These are phyloP conservation scores for Antitype chi DNA, from an alignment of 2,888 invertebrate species.

Conservation along the genomic window DNA sequence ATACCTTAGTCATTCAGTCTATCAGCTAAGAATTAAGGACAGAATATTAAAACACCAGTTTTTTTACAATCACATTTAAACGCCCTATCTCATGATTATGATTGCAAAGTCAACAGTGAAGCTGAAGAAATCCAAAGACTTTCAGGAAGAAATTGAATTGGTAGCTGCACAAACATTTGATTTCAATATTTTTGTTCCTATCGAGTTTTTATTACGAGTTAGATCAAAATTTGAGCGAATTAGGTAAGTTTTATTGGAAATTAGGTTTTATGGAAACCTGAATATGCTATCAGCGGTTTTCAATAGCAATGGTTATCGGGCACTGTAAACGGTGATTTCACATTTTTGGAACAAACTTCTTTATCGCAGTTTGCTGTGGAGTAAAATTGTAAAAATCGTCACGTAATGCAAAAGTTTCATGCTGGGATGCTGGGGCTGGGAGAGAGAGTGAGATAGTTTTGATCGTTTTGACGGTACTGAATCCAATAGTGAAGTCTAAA, in stretches of 20 bases:
- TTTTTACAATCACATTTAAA: slow-evolving; percentile 17
- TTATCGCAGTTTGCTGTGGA: no score
- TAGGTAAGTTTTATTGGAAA: slow-evolving; percentile 5
- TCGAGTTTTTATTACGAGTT: slow-evolving; percentile 17
- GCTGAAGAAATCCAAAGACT: slow-evolving; percentile 6
- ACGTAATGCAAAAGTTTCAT: no score
- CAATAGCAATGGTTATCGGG: not conserved
- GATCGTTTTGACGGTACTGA: no score
- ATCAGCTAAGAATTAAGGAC: not conserved
- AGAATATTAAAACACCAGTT: not conserved
- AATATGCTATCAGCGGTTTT: not conserved
- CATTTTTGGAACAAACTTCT: no score
- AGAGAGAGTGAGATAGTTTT: no score
- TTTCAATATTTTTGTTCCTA: slow-evolving; percentile 36
- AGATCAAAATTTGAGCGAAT: slow-evolving; percentile 14
- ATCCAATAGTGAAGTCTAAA: no score
- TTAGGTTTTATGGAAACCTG: slow-evolving; percentile 18
- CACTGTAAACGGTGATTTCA: not conserved
- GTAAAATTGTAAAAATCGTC: no score
- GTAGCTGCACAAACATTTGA: slow-evolving; percentile 43
- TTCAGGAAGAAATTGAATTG: slow-evolving; percentile 32
- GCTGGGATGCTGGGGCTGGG: no score
- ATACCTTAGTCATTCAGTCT: not conserved
- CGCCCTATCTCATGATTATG: slow-evolving; percentile 8
- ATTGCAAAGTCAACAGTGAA: slow-evolving; percentile 24